Conservation (phyloP, 2,888 invertebrate species). For the Podotricha telesiphe region DNA sequence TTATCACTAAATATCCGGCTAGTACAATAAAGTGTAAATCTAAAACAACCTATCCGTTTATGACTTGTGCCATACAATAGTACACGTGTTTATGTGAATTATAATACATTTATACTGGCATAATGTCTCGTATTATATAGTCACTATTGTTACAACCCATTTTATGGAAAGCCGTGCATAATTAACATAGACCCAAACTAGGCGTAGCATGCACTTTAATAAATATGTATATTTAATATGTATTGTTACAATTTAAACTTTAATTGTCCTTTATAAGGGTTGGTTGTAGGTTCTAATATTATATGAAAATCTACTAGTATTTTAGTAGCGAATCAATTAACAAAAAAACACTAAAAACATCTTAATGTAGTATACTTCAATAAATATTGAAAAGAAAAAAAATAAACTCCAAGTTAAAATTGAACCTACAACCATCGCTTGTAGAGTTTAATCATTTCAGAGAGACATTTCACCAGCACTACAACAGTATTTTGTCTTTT, state of each 20-base stretch:
- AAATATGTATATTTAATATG: background rate
- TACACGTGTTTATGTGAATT: constrained; percentile 37
- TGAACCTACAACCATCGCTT: too few relatives aligned
- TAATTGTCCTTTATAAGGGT: background rate
- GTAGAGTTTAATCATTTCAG: too few relatives aligned
- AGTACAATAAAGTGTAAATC: too few relatives aligned
- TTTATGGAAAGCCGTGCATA: constrained; percentile 15
- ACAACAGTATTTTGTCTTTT: too few relatives aligned
- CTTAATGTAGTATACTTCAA: too few relatives aligned
- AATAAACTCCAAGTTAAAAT: too few relatives aligned
- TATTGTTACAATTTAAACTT: background rate
- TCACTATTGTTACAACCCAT: constrained; percentile 13
- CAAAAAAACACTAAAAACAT: too few relatives aligned
- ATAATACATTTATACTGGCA: constrained; percentile 36
- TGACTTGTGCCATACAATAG: background rate
- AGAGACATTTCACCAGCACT: too few relatives aligned
- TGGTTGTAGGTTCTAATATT: background rate
- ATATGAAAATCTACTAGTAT: too few relatives aligned
- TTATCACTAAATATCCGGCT: too few relatives aligned
- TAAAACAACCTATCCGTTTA: background rate
- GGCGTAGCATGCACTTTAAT: background rate
- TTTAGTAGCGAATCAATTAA: too few relatives aligned
- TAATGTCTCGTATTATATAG: constrained; percentile 35
- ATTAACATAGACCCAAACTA: constrained; percentile 9
- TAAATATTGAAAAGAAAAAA: too few relatives aligned